Evolutionary conservation across 2,888 invertebrate genomes (phyloP), one percentile per base, ranked within the genome.

Genomic region (Nysson spinosus): DNA sequence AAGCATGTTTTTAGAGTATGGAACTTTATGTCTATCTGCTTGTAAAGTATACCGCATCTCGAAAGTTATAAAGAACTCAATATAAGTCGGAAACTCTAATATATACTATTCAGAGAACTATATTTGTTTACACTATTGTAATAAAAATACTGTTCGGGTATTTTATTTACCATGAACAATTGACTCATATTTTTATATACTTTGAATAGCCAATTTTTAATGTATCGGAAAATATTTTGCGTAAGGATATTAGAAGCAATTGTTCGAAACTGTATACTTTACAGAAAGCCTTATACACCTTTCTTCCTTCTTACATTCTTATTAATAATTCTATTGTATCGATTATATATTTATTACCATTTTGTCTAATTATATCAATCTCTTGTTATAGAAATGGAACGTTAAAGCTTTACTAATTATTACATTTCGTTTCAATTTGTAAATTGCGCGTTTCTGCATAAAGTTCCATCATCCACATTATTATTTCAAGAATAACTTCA

Each of bases 381-480:
- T 43, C 46, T 61, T 24, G 14, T 54, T 17, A n/a, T 19, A 17
- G 12, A 34, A 34, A 34, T 30, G 3, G 17, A 16, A 44, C 42
- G 32, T n/a, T 14, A 34, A 6, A 34, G 5, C 34, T 34, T 37
- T 24, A 32, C 46, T 46, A 50, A 61, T 28, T 50, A 30, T 44
- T 62, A 55, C 9, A 44, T 50, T 39, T 39, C 34, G 37, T 11
- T 42, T 42, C 39, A 64, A 32, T 12, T 44, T 17, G 19, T 50
- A 62, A 49, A 51, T 63, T 65, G 7, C 1, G 16, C 16, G n/a
- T 39, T 42, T 47, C 32, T 62, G 63, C 65, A 66, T 66, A 63
- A 66, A 66, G 65, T 66, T 66, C 65, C 64, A 66, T 66, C 51
- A 56, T 66, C 63, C n/a, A n/a, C n/a, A n/a, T 63, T 56, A 34